Evolutionary conservation across 92 coral and sea anemone genomes (phyloP).

Genomic region (Epizoanthus illoricatus): DNA sequence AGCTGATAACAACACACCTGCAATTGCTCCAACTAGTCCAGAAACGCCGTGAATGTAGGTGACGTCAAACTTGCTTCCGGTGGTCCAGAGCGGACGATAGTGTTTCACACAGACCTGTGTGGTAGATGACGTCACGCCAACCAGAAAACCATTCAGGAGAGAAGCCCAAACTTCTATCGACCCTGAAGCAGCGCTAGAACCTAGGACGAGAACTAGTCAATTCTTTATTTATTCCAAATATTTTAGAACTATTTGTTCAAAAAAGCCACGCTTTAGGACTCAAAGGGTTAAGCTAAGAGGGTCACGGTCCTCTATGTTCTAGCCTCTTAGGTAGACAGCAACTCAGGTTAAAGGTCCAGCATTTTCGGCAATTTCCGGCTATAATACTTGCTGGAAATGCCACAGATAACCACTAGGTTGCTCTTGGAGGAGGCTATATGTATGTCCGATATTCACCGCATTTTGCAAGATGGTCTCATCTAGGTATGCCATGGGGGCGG

Average conservation of each 20-base stretch:
- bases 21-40: constrained; percentile 75
- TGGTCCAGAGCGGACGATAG: constrained; percentile 71
- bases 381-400: background rate
- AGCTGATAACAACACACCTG: constrained; percentile 50
- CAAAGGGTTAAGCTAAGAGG: background rate
- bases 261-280: background rate
- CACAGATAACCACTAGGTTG: background rate
- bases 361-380: background rate
- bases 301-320: too few species aligned
- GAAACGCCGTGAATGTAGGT: constrained; percentile 83
- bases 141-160: constrained; percentile 63
- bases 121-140: constrained; percentile 70
- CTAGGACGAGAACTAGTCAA: constrained; percentile 38
- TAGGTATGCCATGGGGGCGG: too few species aligned
- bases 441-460: too few species aligned
- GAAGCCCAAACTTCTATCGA: constrained; percentile 89
- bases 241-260: too few species aligned
- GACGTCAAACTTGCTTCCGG: constrained; percentile 66
- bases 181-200: constrained; percentile 80
- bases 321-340: too few species aligned
- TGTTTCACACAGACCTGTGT: constrained; percentile 58
- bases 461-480: too few species aligned
- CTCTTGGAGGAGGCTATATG: too few species aligned
- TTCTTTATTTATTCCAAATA: background rate
- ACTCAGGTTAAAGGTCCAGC: background rate